phyloP scores from a whole-genome alignment of 2,797 vertebrate genomes.

The Enteromius afrohamiltoni region DNA sequence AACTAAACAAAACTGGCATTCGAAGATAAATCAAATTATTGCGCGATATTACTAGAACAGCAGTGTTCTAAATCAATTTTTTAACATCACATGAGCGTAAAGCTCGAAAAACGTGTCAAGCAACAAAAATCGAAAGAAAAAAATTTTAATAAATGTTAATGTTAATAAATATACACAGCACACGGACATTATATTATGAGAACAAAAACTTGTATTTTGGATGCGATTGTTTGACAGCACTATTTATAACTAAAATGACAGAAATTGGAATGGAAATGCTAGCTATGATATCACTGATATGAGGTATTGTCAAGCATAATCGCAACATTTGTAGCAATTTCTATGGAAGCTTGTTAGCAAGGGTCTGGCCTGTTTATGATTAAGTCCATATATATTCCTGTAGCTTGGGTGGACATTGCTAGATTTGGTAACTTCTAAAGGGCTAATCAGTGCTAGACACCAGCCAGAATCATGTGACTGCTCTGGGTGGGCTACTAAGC shows the following conservation, averaged over 20 bases:
- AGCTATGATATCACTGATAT: conserved; percentile 18
- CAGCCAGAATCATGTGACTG: conserved; percentile 69
- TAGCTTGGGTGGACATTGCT: conserved; percentile 57
- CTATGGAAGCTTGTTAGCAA: conserved; percentile 43
- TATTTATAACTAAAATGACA: neutral
- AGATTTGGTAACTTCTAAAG: conserved; percentile 29
- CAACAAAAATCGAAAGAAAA: neutral
- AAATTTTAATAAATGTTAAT: too few relatives aligned
- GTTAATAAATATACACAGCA: too few relatives aligned
- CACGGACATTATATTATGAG: too few relatives aligned
- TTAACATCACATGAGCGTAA: neutral
- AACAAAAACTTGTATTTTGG: too few relatives aligned
- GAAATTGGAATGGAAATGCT: neutral
- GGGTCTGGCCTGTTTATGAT: conserved; percentile 60
- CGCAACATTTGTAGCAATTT: conserved; percentile 37
- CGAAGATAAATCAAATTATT: neutral
- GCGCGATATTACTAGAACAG: neutral
- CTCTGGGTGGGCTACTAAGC: conserved; percentile 8
- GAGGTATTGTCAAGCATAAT: neutral
- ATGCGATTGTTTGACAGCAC: neutral
- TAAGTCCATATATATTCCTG: conserved; percentile 65
- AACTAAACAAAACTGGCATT: neutral
- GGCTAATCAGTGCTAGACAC: conserved; percentile 66
- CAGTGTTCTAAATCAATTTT: neutral
- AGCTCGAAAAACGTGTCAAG: neutral